Percentiles rank a stretch among this genome's conserved stretches.
Conservation (phyloP, 2,888 invertebrate species). For the Agrotis clavis region DNA sequence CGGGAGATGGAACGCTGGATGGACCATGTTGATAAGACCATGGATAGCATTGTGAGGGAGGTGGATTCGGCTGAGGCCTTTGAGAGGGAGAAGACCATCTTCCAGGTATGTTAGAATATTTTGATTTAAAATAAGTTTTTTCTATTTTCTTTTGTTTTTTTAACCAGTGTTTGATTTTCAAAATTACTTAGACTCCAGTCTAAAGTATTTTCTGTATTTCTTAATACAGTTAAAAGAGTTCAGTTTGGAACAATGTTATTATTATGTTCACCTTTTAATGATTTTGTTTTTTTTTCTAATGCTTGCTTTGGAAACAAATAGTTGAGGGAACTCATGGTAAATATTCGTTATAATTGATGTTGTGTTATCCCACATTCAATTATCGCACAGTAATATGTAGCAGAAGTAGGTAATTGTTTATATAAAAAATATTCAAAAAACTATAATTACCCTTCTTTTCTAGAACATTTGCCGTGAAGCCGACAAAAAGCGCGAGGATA, state of each 20-base stretch:
- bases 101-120: slow-evolving; percentile 93
- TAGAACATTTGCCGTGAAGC: slow-evolving; percentile 98
- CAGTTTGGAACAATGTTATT: background rate
- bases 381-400: background rate
- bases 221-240: no score
- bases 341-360: slow-evolving; percentile 51
- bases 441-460: slow-evolving; percentile 58
- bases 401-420: background rate
- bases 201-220: no score
- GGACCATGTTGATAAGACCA: slow-evolving; percentile 96
- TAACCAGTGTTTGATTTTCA: no score
- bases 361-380: slow-evolving; percentile 6
- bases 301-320: slow-evolving; percentile 75
- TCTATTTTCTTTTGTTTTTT: no score
- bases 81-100: slow-evolving; percentile 96
- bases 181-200: no score
- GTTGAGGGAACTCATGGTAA: slow-evolving; percentile 90
- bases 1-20: slow-evolving; percentile 97
- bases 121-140: background rate
- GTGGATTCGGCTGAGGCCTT: slow-evolving; percentile 97
- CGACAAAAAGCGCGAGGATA: slow-evolving; percentile 97
- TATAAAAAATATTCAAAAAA: background rate
- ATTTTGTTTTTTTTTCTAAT: slow-evolving; percentile 56
- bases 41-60: slow-evolving; percentile 96
- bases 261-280: background rate